Conservation (phyloP, 2,797 vertebrate species). For the Hephaestus fuliginosus region DNA sequence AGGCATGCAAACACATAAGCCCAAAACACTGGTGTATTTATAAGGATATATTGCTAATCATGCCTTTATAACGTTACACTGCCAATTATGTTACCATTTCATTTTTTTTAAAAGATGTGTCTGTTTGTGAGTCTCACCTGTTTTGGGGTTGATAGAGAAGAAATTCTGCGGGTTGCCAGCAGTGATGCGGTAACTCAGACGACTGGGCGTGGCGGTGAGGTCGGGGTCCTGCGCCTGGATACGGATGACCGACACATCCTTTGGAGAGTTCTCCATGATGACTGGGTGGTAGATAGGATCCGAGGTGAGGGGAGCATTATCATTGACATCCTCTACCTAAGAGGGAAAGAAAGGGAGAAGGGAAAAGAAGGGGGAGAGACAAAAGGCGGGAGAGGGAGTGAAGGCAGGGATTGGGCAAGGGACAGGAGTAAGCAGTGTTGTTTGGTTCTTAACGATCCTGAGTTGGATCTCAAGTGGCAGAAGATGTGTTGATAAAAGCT, state of each 20-base stretch:
- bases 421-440: conserved; percentile 5
- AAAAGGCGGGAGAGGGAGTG: background rate
- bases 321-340: conserved; percentile 94
- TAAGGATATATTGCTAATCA: background rate
- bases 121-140: conserved; percentile 85
- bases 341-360: conserved; percentile 9
- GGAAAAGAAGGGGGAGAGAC: background rate
- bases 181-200: conserved; percentile 93
- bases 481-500: conserved; percentile 21
- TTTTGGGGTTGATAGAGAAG: conserved; percentile 94
- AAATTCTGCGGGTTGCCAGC: conserved; percentile 99
- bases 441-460: background rate
- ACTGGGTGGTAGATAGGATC: conserved; percentile 96
- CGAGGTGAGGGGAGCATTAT: conserved; percentile 96
- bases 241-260: conserved; percentile 94
- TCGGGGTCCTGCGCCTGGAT: conserved; percentile 97
- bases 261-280: conserved; percentile 96
- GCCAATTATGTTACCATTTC: background rate
- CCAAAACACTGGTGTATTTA: background rate
- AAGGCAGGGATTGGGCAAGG: background rate
- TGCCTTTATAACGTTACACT: background rate
- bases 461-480: conserved; percentile 21
- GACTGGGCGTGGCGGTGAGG: conserved; percentile 87
- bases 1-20: conserved; percentile 7
- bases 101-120: background rate